Evolutionary conservation across 2,797 vertebrate species (phyloP).

Genomic region (Sebastes taczanowskii): DNA sequence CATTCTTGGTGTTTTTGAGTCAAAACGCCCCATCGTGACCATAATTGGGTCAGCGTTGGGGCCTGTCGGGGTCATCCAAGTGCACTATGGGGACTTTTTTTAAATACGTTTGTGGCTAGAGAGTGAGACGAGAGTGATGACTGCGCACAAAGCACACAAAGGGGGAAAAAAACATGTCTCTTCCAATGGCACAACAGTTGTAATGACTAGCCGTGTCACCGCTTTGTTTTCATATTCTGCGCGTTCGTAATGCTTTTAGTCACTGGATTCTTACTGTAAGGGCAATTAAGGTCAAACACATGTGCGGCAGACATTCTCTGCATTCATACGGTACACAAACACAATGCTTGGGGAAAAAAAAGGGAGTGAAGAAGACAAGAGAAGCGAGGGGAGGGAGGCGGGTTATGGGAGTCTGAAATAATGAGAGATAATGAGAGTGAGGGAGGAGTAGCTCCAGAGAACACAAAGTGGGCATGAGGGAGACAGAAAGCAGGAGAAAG

Average conservation of each 20-base stretch:
- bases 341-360: neutral
- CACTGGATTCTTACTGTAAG: neutral
- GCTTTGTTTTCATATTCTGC: neutral
- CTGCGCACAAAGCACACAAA: neutral
- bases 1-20: constrained; percentile 34
- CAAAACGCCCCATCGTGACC: constrained; percentile 20
- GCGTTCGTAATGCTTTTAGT: neutral
- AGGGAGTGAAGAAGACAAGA: neutral
- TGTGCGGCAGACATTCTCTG: neutral
- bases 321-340: neutral
- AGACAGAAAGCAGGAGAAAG: constrained; percentile 7
- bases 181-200: neutral
- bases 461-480: constrained; percentile 32
- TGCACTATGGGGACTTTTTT: constrained; percentile 22
- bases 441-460: constrained; percentile 48
- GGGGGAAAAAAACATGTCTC: neutral
- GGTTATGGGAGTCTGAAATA: constrained; percentile 6
- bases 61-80: constrained; percentile 21
- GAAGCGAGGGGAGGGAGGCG: neutral
- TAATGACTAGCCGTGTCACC: neutral
- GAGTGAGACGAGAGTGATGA: neutral
- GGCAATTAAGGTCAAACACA: constrained; percentile 13
- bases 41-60: constrained; percentile 38
- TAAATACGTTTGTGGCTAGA: constrained; percentile 6
- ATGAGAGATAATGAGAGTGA: constrained; percentile 56